phyloP scores from a whole-genome alignment of 2,888 invertebrate genomes.

The Gerosis bhagava region DNA sequence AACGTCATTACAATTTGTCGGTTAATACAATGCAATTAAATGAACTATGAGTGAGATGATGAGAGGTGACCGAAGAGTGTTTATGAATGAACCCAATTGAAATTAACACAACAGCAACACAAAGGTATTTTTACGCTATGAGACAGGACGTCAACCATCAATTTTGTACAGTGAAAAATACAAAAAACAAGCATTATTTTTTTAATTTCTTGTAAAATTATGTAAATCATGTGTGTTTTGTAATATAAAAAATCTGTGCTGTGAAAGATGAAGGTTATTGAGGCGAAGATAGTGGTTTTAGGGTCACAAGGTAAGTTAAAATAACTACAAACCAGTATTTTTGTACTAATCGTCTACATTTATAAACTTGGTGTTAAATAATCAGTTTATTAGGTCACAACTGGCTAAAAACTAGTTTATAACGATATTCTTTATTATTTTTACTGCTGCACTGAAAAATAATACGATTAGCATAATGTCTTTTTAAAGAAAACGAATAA shows the following conservation, averaged over 20 bases:
- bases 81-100: no score
- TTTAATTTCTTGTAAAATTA: not conserved
- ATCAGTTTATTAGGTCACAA: conserved; percentile 19
- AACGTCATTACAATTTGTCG: not conserved
- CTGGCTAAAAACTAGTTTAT: conserved; percentile 16
- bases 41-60: no score
- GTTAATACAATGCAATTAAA: no score
- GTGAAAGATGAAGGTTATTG: conserved; percentile 86
- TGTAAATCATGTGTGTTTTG: conserved; percentile 15
- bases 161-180: not conserved
- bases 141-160: conserved; percentile 18
- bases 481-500: no score
- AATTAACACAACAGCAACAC: not conserved
- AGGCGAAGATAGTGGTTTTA: conserved; percentile 93
- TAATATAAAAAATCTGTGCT: conserved; percentile 3
- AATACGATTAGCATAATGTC: no score
- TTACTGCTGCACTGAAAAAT: no score
- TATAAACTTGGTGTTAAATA: conserved; percentile 16
- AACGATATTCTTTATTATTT: no score
- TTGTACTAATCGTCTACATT: no score
- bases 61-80: no score
- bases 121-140: conserved; percentile 5
- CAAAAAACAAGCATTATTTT: conserved; percentile 2
- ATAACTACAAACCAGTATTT: no score
- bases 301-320: conserved; percentile 88